A percentile compares a stretch with the other conserved stretches of the same genome.
These are phyloP conservation scores for Lasioglossum lativentre DNA, from an alignment of 2,888 invertebrate genomes.

Conservation along the genomic window DNA sequence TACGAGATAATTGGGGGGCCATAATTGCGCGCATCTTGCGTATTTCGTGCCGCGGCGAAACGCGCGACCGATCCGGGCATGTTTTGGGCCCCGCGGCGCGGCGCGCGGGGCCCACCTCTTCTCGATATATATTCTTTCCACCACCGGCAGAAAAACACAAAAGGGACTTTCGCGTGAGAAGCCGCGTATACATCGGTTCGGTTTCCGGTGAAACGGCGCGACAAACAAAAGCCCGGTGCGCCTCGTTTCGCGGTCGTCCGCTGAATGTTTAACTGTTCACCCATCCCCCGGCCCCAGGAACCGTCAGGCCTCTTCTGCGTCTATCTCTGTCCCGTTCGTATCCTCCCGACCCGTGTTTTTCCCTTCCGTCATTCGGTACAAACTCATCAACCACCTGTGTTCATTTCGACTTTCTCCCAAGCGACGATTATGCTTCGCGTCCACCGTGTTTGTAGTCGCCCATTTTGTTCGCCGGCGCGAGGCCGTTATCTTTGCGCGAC, in stretches of 20 bases:
- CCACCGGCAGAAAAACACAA: constrained; percentile 56
- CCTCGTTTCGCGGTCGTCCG: constrained; percentile 71
- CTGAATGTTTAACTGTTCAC: constrained; percentile 69
- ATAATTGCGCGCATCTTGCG: constrained; percentile 76
- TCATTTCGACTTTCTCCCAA: constrained; percentile 63
- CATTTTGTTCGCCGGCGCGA: constrained; percentile 33
- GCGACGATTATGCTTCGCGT: constrained; percentile 57
- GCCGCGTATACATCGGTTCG: constrained; percentile 69
- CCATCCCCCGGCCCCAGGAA: constrained; percentile 1
- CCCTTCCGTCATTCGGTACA: constrained; percentile 56
- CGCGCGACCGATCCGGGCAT: constrained; percentile 70
- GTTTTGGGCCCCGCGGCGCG: constrained; percentile 71
- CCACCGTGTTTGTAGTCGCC: constrained; percentile 25
- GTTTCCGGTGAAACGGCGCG: constrained; percentile 79
- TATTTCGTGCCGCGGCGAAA: constrained; percentile 61
- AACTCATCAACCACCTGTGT: constrained; percentile 75
- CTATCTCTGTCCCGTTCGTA: constrained; percentile 3
- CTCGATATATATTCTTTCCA: constrained; percentile 44
- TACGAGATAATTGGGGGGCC: constrained; percentile 77
- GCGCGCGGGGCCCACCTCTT: constrained; percentile 18
- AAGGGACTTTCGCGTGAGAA: constrained; percentile 68
- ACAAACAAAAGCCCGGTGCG: constrained; percentile 73
- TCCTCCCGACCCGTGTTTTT: constrained; percentile 49
- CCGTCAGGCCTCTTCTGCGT: constrained; percentile 25
- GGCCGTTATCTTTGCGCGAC: constrained; percentile 38